Conservation (phyloP, 2,888 invertebrate genomes). For the Acanthosoma haemorrhoidale region DNA sequence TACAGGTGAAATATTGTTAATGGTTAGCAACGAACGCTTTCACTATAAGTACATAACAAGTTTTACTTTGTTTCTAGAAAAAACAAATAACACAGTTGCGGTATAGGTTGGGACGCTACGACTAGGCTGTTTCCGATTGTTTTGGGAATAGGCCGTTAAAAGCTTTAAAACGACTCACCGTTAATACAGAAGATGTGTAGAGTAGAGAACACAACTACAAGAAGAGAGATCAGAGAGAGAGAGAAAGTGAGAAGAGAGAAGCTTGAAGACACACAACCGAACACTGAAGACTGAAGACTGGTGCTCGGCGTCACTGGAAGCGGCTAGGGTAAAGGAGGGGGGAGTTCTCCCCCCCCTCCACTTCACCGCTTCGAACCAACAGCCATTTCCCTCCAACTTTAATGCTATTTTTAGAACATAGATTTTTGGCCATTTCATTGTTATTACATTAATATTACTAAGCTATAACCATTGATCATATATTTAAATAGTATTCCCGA, state of each 20-base stretch:
- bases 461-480: no score
- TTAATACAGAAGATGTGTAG: neutral
- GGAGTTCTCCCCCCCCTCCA: conserved; percentile 7
- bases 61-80: no score
- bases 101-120: no score
- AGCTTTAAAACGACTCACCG: conserved; percentile 20
- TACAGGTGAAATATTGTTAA: neutral
- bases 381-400: conserved; percentile 36
- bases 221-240: neutral
- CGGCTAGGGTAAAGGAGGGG: conserved; percentile 3
- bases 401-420: conserved; percentile 35
- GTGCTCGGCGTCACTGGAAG: conserved; percentile 33
- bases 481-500: no score
- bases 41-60: no score
- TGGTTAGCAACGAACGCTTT: no score
- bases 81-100: no score
- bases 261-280: neutral
- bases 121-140: no score
- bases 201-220: neutral
- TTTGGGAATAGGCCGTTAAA: no score
- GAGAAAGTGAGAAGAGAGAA: neutral
- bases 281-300: conserved; percentile 32
- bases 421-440: neutral
- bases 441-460: no score
- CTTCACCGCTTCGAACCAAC: neutral